Percentiles rank a stretch among this genome's conserved stretches.
Conservation (phyloP, 2,113 vertebrate species). For the Lynx canadensis region DNA sequence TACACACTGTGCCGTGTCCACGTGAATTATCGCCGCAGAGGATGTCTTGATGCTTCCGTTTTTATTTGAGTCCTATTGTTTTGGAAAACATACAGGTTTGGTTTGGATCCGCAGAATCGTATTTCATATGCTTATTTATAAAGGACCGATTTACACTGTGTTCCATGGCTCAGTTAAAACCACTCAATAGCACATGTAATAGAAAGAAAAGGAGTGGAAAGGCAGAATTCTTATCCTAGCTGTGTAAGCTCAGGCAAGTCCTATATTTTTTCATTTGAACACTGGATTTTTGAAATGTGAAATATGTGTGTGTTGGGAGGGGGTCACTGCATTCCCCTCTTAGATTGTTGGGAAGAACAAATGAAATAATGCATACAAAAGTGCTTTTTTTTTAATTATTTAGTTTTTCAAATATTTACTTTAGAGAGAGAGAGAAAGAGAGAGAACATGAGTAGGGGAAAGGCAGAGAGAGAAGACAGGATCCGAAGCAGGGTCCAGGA, state of each 20-base stretch:
- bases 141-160: neutral
- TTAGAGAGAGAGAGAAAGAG: too few relatives aligned
- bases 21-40: neutral
- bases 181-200: neutral
- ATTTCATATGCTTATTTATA: neutral
- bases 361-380: neutral
- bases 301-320: neutral
- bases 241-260: neutral
- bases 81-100: neutral
- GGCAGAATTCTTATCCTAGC: neutral
- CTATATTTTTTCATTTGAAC: neutral
- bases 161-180: neutral
- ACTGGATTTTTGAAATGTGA: neutral
- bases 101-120: neutral
- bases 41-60: conserved; percentile 2
- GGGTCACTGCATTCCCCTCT: neutral
- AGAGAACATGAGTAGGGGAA: too few relatives aligned
- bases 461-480: too few relatives aligned
- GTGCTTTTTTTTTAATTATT: neutral
- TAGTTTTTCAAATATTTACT: too few relatives aligned
- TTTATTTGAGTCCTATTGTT: neutral
- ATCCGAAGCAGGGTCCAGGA: too few relatives aligned
- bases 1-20: neutral
- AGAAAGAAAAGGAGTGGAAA: neutral
- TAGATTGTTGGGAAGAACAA: neutral